Evolutionary conservation across 2,797 vertebrate species (phyloP), one percentile per base, ranked within the genome.

Genomic region (Enteromius mattozi): DNA sequence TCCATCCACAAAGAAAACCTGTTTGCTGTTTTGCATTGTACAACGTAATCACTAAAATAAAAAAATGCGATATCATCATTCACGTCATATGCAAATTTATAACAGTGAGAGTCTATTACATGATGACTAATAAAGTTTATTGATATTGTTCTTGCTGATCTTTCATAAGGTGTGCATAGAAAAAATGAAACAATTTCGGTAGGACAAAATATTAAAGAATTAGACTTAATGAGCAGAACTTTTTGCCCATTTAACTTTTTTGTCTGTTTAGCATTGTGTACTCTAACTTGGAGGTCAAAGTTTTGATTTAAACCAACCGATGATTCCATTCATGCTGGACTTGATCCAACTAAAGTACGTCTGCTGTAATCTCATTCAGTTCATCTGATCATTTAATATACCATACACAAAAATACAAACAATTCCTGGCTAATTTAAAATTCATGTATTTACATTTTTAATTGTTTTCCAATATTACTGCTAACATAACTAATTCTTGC

Each of bases 311-410:
- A 71, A 71, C 68, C 74, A 81, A 81, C 82, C 78, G 85, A 89
- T 91, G 71, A 85, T 89, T 89, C 72, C 81, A 83, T 87, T 92
- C 89, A 86, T 87, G 83, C 79, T 89, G 89, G 92, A 95, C 92
- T 72, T 91, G 92, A 94, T 94, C 92, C 85, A 27, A 80, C 69
- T 78, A 88, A 90, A 86, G 90, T 86, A 85, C 86, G 72, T 91
- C 88, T 70, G 80, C 90, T 90, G 90, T 93, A 94, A 95, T 93
- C 91, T 88, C 90, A 91, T 90, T 92, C 92, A 42, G 92, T 92
- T 91, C 92, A 83, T 74, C 70, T 79, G 84, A 89, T 89, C 79
- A 76, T 81, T 59, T 76, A 30, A 68, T 40, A 89, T 88, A 92
- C 85, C 86, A 83, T 88, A 85, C 87, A 89, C 86, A 88, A 8